Evolutionary conservation across 2,888 invertebrate genomes (phyloP).

Genomic region (Trichogramma dendrolimi): DNA sequence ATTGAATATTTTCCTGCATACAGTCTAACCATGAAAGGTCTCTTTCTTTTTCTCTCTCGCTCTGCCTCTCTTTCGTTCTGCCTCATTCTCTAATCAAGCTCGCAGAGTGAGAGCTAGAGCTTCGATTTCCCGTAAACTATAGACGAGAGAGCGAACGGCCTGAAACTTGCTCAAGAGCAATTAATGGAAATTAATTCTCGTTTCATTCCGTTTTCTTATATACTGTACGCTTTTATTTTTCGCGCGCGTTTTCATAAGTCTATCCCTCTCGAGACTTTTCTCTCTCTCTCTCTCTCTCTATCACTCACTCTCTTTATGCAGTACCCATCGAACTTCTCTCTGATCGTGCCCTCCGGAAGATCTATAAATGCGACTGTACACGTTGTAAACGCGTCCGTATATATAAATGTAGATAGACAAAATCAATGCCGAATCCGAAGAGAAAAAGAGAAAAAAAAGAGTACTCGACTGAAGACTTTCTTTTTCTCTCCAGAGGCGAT

Average conservation of each 20-base stretch:
- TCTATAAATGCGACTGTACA: neutral
- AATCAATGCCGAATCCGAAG: conserved; percentile 7
- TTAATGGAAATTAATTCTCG: conserved; percentile 46
- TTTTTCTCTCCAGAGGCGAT: no score
- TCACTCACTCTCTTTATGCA: neutral
- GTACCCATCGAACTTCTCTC: conserved; percentile 2
- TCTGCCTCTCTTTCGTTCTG: no score
- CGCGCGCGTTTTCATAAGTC: conserved; percentile 1
- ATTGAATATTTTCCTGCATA: no score
- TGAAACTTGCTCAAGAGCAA: conserved; percentile 32
- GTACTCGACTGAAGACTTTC: no score
- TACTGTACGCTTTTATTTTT: neutral
- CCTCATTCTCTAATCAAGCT: no score
- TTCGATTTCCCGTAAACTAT: conserved; percentile 31
- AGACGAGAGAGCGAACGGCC: no score
- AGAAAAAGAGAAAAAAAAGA: neutral
- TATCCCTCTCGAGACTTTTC: neutral
- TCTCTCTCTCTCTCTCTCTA: neutral
- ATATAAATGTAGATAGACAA: neutral
- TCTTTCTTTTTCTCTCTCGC: no score
- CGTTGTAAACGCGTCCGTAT: no score
- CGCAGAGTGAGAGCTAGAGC: neutral
- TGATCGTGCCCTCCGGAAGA: neutral
- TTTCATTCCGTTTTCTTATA: conserved; percentile 30
- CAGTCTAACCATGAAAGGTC: no score